Evolutionary conservation across 53 echinoderm and acorn worm genomes (phyloP), one percentile per base, ranked within the genome.

Genomic region (Temnopleurus reevesii): DNA sequence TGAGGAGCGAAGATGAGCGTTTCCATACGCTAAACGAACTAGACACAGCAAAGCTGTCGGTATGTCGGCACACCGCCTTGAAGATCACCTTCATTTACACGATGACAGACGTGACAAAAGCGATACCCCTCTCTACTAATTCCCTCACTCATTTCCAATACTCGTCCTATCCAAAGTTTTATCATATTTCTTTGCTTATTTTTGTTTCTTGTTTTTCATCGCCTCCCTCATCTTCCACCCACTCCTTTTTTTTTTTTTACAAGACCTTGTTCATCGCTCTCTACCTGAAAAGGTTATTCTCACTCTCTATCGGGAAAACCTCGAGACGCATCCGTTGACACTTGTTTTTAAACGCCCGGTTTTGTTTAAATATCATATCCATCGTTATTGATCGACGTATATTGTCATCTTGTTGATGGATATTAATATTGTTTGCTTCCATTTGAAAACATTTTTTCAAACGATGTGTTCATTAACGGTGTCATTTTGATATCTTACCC

Each of bases 41-140:
- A 71, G 43, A 18, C n/a, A 49, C 15, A 71, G 41, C n/a, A 38
- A 38, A 41, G 71, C 71, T 7, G 41, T 38, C 71, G 71, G 71
- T 71, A 41, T 71, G 36, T 71, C 71, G 23, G 41, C 71, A 41
- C 36, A 41, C 38, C 35, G 71, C n/a, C 41, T 71, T 71, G 71
- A 71, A 71, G 71, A 41, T 41, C 71, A 38, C 71, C 36, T 71
- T 71, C 71, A 71, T 71, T 71, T 71, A 71, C 71, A 71, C 41
- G 71, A 71, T 71, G 71, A 71, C 36, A 71, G 71, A 71, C n/a
- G 41, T 71, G 71, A 41, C 71, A 38, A 71, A 71, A 71, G 71
- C 71, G 71, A 71, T 71, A 71, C 71, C 71, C 41, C 41, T 23
- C 41, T 41, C 2, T 15, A 23, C 24, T 35, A 19, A 38, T 56